A percentile compares a stretch with the other conserved stretches of the same genome.
phyloP scores from a whole-genome alignment of 2,797 vertebrate species.

The Rhabdomys pumilio region DNA sequence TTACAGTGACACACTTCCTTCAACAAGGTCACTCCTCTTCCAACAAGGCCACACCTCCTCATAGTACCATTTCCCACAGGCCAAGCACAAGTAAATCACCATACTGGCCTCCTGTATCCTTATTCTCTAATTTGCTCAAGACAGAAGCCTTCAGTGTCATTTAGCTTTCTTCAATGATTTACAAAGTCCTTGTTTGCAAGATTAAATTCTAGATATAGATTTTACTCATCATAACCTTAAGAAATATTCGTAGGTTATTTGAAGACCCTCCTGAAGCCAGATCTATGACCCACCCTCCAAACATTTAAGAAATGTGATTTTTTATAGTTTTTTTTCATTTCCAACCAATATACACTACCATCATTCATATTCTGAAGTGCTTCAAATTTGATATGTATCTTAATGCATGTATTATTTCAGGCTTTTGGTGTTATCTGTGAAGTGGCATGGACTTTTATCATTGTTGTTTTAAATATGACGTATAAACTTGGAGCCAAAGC shows the following conservation, averaged over 20 bases:
- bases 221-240: background rate
- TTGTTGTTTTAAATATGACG: background rate
- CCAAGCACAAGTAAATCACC: no score
- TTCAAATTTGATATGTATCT: background rate
- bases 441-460: background rate
- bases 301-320: background rate
- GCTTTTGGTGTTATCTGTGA: background rate
- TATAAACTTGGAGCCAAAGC: background rate
- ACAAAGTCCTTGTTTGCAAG: background rate
- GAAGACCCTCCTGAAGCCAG: background rate
- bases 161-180: background rate
- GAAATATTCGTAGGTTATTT: background rate
- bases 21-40: no score
- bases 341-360: background rate
- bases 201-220: background rate
- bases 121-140: background rate
- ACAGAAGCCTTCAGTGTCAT: background rate
- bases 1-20: no score
- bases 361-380: background rate
- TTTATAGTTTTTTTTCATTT: background rate
- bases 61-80: no score
- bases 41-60: no score
- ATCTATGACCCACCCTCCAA: background rate
- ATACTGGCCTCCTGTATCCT: background rate
- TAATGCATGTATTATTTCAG: background rate